Base-by-base conservation (phyloP, 2,797 vertebrate species). In the Microtus californicus region DNA sequence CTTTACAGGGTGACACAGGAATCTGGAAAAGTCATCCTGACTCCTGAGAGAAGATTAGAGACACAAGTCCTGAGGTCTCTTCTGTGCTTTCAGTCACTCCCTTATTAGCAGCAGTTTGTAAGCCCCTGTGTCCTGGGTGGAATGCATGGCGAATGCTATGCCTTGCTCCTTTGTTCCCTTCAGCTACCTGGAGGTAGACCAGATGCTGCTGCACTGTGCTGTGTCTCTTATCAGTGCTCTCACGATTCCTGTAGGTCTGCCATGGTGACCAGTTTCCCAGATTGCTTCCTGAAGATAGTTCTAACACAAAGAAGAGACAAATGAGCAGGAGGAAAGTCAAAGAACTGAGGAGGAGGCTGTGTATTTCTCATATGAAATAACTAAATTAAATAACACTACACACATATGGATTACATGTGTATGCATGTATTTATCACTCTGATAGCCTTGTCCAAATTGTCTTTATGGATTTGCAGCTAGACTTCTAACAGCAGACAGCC, bases 391-490 rank as follows among this genome's bases (percentile, higher is more conserved):
- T 23, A 34, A 11, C 9, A 31, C 73, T 25, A 13, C 5, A n/a
- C 48, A 65, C 27, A 59, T 21, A 77, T 5, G n/a, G 15, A n/a
- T 12, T 25, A 17, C 34, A 17, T n/a, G 27, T 79, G n/a, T 43
- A 2, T 43, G 0, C 29, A 77, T 76, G 34, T 40, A 59, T 51
- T 73, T 21, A 54, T 88, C 27, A 93, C 37, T 67, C 65, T 40
- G 74, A 92, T 4, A 59, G 7, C 88, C 51, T 77, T 80, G 73
- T 90, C 34, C 79, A 92, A 95, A 91, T 61, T 93, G 74, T 63
- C 85, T 6, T 87, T 98, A 95, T 95, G 95, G 96, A 96, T 97
- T 94, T 83, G 40, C 94, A 67, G 95, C 91, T 97, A 93, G 95
- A 91, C 97, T 97, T 97, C 90, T 95, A 97, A 90, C 76, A 97